phyloP scores from a whole-genome alignment of 2,113 vertebrate species.

The Tricholaema leucomelas region DNA sequence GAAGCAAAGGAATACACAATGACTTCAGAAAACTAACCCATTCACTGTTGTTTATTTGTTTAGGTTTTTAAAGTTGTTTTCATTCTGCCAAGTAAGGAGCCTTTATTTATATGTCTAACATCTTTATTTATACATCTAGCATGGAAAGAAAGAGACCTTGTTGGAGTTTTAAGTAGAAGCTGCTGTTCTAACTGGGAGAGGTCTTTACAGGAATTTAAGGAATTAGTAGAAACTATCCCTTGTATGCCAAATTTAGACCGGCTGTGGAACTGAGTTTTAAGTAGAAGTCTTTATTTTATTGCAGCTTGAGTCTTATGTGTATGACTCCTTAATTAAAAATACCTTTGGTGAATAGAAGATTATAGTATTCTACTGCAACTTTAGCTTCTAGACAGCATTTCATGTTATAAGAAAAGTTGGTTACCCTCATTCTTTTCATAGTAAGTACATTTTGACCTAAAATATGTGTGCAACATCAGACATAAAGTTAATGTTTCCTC shows the following conservation, averaged over 20 bases:
- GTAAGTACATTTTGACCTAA: background rate
- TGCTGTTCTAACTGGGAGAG: conserved; percentile 72
- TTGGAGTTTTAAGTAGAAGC: conserved; percentile 70
- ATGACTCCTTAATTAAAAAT: background rate
- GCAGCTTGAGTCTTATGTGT: conserved; percentile 10
- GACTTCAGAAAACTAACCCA: background rate
- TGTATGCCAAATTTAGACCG: conserved; percentile 71
- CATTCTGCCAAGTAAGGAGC: conserved; percentile 2
- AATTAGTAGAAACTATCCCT: conserved; percentile 77
- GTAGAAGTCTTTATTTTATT: conserved; percentile 53
- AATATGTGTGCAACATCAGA: background rate
- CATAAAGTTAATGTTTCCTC: background rate
- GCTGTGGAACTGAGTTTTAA: conserved; percentile 61
- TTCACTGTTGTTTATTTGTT: conserved; percentile 21
- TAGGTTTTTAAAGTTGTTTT: background rate
- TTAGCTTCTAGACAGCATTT: conserved; percentile 1
- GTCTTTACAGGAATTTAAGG: conserved; percentile 79
- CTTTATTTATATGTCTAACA: conserved; percentile 8
- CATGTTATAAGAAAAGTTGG: background rate
- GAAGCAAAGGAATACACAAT: background rate
- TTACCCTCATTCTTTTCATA: background rate
- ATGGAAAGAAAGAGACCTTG: conserved; percentile 71
- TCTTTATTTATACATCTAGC: background rate
- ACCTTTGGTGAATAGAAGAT: background rate
- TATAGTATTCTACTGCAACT: background rate